Conservation (phyloP, 35 echinoderm and acorn worm species). For the Holothuria glaberrima region DNA sequence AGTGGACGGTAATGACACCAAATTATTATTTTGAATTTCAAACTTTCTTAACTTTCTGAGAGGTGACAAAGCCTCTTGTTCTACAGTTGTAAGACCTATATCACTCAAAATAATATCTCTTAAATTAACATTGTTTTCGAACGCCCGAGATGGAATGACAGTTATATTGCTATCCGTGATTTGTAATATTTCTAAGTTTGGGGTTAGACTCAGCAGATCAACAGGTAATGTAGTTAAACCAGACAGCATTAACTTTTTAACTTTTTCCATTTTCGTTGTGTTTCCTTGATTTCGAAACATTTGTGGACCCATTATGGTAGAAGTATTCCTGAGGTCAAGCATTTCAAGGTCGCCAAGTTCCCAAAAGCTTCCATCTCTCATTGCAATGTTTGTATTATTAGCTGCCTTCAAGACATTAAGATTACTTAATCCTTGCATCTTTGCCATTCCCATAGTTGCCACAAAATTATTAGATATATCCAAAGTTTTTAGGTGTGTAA, state of each 20-base stretch:
- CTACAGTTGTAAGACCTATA: slow-evolving; percentile 30
- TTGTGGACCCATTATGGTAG: background rate
- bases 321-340: slow-evolving; percentile 22
- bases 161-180: slow-evolving; percentile 43
- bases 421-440: slow-evolving; percentile 18
- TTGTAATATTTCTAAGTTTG: slow-evolving; percentile 14
- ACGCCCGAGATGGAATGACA: background rate
- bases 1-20: background rate
- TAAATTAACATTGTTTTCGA: slow-evolving; percentile 1
- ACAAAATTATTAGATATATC: slow-evolving; percentile 37
- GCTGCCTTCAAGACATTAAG: slow-evolving; percentile 10
- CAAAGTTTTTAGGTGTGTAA: slow-evolving; percentile 8
- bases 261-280: background rate
- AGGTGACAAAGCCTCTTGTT: slow-evolving; percentile 1
- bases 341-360: slow-evolving; percentile 2
- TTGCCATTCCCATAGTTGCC: background rate
- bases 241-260: slow-evolving; percentile 27
- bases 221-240: slow-evolving; percentile 17
- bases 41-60: slow-evolving; percentile 34
- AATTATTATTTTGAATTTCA: slow-evolving; percentile 45
- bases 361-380: slow-evolving; percentile 22
- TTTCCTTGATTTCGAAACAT: slow-evolving; percentile 20
- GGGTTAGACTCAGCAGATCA: slow-evolving; percentile 2
- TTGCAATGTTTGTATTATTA: background rate
- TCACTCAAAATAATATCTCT: background rate